Base-by-base conservation (phyloP, 2,888 invertebrate genomes). In the Eupithecia insigniata region DNA sequence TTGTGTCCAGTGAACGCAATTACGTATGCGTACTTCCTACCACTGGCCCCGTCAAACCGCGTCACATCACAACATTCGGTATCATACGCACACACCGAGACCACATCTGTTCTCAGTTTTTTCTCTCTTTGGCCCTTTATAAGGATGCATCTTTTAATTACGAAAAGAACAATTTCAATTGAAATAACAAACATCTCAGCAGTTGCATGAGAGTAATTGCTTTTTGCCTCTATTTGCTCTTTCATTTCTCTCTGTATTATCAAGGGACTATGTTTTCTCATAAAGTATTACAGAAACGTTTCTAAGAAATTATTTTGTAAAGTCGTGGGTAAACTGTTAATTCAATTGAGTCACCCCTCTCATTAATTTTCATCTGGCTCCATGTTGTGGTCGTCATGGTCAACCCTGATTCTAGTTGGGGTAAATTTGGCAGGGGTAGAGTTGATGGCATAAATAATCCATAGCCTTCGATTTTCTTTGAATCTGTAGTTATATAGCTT, bases 1-100 rank as follows among this genome's bases (percentile, higher is more conserved):
- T 93, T 93, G 92, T 92, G 92, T 87, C 90, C 92, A 91, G 87
- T 92, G 86, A 89, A 87, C 88, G 84, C 91, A 93, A 93, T 93
- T 91, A 93, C 90, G 87, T 90, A 90, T 90, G 90, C 89, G 88
- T 83, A 90, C 92, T 91, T 93, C 93, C 93, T 91, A 90, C 90
- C 84, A 81, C 82, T 82, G 89, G 89, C 89, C 90, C 90, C 85
- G 71, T 71, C 76, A 76, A 69, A 72, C 78, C 82, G 79, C 82
- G 69, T 81, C 77, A 78, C 75, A 78, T 72, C 78, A 78, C 60
- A n/a, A 46, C n/a, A 10, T 12, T 55, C 32, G n/a, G 61, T 32
- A 62, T 34, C 61, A 32, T 16, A 36, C 62, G n/a, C 10, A 62
- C 73, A 70, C 73, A 71, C 68, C 70, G 74, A 82, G 83, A 82